Percentiles rank a stretch among this genome's conserved stretches.
Conservation (phyloP, 2,888 invertebrate genomes). For the Meghimatium bilineatum region DNA sequence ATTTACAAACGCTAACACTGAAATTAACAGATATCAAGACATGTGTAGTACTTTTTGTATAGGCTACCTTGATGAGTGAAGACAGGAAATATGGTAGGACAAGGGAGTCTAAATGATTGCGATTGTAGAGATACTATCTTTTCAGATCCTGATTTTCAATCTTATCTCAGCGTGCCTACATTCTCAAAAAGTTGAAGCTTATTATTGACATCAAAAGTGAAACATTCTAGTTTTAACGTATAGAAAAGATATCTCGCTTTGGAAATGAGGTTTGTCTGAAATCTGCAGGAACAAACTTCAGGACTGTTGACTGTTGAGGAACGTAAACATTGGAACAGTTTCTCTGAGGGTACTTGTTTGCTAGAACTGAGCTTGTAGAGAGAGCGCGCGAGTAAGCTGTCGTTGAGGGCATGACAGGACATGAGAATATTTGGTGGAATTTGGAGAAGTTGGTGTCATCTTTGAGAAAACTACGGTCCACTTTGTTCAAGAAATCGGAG, state of each 20-base stretch:
- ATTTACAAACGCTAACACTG: too few relatives aligned
- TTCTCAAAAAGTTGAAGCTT: neutral
- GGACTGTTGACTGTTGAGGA: neutral
- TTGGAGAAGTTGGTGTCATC: neutral
- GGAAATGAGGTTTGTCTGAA: neutral
- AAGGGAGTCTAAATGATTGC: too few relatives aligned
- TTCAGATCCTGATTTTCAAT: neutral
- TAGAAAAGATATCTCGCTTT: neutral
- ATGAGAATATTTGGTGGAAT: neutral
- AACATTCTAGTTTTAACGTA: neutral
- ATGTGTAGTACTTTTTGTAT: too few relatives aligned
- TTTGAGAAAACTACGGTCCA: neutral
- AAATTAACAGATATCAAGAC: too few relatives aligned
- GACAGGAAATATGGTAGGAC: too few relatives aligned
- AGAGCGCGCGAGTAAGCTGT: neutral
- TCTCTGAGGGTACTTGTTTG: constrained; percentile 1
- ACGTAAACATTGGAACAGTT: neutral
- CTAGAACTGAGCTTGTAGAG: neutral
- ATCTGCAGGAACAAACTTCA: neutral
- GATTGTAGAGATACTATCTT: neutral
- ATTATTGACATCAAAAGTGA: neutral
- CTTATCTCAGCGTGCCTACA: neutral
- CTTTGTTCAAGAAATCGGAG: neutral
- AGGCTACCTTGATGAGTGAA: too few relatives aligned
- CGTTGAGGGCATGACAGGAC: neutral